Percentiles rank a stretch among this genome's conserved stretches.
Evolutionary conservation across 2,888 invertebrate species (phyloP).

Genomic region (Dryococelus australis): DNA sequence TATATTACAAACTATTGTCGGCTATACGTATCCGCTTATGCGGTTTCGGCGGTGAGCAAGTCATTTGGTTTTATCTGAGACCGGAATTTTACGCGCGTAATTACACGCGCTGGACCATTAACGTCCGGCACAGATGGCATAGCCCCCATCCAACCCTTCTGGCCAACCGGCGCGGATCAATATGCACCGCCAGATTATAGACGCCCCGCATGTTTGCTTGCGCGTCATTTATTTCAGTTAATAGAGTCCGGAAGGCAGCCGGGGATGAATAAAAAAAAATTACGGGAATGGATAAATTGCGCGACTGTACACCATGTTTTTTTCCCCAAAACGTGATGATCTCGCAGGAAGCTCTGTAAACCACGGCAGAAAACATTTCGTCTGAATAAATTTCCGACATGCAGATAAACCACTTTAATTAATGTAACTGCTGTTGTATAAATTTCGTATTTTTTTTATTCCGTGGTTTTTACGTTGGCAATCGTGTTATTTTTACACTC

Average conservation of each 20-base stretch:
- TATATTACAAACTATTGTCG: neutral
- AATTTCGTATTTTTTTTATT: neutral
- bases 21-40: neutral
- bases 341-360: neutral
- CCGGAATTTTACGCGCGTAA: constrained; percentile 16
- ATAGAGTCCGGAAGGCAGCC: neutral
- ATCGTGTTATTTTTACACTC: too few species aligned
- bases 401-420: neutral
- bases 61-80: neutral
- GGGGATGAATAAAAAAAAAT: neutral
- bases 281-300: neutral
- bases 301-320: neutral
- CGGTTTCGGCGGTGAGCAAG: neutral
- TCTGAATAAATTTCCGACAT: constrained; percentile 1
- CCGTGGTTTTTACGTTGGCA: neutral
- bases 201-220: neutral
- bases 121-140: neutral
- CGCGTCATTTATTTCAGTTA: constrained; percentile 9
- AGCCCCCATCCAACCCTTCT: too few species aligned
- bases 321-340: neutral
- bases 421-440: neutral
- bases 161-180: neutral
- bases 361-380: neutral
- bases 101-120: neutral
- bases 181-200: neutral